phyloP scores from a whole-genome alignment of 2,888 invertebrate genomes.

The Timandra comae region DNA sequence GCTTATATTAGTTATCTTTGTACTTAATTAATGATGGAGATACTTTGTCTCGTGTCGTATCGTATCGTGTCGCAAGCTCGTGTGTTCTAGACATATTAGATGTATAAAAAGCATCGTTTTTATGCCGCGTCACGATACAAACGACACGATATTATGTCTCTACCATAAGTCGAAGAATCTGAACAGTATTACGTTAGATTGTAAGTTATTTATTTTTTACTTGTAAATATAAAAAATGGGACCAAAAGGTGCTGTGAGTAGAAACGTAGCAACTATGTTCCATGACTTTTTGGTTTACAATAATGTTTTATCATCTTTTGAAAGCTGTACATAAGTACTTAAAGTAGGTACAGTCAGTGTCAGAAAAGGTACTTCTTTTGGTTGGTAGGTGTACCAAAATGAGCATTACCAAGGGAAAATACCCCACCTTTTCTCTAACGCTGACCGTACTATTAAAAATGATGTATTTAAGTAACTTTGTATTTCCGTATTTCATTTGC shows the following conservation, averaged over 20 bases:
- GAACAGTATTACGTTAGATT: conserved; percentile 64
- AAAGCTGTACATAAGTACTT: conserved; percentile 12
- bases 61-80: too few species aligned
- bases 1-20: too few species aligned
- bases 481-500: conserved; percentile 3
- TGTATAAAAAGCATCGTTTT: too few species aligned
- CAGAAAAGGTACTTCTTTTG: conserved; percentile 5
- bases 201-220: conserved; percentile 53
- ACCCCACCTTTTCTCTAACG: background rate
- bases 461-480: background rate
- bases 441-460: background rate
- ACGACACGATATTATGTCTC: too few species aligned
- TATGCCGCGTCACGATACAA: too few species aligned
- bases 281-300: conserved; percentile 51
- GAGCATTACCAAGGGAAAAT: background rate
- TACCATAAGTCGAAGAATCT: conserved; percentile 36
- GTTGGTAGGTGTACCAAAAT: background rate
- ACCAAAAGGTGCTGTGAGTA: conserved; percentile 67
- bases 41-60: too few species aligned
- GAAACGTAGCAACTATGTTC: too few species aligned
- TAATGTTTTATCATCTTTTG: too few species aligned
- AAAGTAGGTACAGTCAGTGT: conserved; percentile 8
- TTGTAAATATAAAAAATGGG: conserved; percentile 42
- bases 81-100: too few species aligned
- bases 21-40: too few species aligned